These are phyloP conservation scores for Ptyas mucosa DNA, from an alignment of 2,113 vertebrate genomes.

Conservation along the genomic window DNA sequence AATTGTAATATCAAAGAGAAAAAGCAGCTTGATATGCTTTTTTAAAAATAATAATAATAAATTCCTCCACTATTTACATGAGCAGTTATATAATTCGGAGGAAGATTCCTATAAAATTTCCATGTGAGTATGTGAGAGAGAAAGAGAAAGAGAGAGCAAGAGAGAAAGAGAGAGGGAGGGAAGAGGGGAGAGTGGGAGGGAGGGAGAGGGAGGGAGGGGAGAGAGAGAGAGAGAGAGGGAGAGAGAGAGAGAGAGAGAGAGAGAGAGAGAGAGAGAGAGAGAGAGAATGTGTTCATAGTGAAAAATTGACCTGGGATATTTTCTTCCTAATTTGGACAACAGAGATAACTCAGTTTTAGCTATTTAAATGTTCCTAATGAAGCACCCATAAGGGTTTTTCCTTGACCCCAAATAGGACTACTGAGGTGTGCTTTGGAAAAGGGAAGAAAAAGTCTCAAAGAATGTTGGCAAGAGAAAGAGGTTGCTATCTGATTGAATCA, in stretches of 20 bases:
- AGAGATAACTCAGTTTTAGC: not conserved
- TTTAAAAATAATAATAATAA: not conserved
- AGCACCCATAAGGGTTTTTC: not conserved
- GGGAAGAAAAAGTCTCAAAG: not conserved
- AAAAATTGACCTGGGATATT: not conserved
- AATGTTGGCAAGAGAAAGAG: not conserved
- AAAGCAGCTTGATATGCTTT: not conserved
- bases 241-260: no score
- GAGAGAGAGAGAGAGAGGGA: not conserved
- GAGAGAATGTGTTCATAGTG: no score
- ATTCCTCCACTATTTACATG: not conserved
- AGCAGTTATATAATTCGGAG: not conserved
- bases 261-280: no score
- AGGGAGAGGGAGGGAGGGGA: not conserved
- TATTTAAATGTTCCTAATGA: not conserved
- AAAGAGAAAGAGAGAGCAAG: not conserved
- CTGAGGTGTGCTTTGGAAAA: not conserved
- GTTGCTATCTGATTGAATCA: not conserved
- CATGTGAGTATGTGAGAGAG: not conserved
- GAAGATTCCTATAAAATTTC: not conserved
- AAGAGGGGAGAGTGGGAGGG: no score
- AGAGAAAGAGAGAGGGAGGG: fast-evolving
- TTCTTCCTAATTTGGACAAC: not conserved
- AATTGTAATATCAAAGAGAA: not conserved
- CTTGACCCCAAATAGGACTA: not conserved